phyloP scores from a whole-genome alignment of 2,113 vertebrate species.

The Melozone crissalis region DNA sequence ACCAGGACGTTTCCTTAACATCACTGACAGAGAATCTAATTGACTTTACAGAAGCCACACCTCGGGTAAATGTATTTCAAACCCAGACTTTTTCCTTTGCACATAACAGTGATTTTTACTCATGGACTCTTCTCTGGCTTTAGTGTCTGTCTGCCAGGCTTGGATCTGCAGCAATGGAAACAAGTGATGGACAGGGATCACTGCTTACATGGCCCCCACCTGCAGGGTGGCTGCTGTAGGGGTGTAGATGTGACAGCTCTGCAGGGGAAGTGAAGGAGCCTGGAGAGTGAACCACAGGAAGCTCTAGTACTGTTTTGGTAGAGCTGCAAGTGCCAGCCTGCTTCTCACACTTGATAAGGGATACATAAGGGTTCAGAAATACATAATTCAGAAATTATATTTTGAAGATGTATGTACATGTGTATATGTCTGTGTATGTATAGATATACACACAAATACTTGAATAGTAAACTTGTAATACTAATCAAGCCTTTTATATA shows the following conservation, averaged over 20 bases:
- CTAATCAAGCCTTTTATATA: neutral
- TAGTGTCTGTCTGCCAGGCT: neutral
- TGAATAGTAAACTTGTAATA: neutral
- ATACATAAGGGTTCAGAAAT: neutral
- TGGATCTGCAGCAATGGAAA: neutral
- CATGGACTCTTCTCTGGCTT: neutral
- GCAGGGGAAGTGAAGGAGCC: neutral
- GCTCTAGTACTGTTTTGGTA: neutral
- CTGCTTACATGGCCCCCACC: neutral
- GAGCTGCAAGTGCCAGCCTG: neutral
- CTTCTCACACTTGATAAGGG: neutral
- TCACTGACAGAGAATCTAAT: conserved; percentile 88
- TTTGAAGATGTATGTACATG: neutral
- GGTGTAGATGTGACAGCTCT: neutral
- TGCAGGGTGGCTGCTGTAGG: neutral
- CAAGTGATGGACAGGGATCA: neutral
- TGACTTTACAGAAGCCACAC: conserved; percentile 86
- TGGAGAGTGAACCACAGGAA: neutral
- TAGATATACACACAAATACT: neutral
- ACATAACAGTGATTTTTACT: neutral
- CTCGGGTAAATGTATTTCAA: conserved; percentile 78
- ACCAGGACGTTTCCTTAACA: conserved; percentile 75
- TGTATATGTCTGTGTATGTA: accelerated
- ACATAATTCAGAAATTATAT: neutral
- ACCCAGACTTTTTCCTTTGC: neutral